Conservation (phyloP, 2,888 invertebrate species). For the Ornithoptera priamus region DNA sequence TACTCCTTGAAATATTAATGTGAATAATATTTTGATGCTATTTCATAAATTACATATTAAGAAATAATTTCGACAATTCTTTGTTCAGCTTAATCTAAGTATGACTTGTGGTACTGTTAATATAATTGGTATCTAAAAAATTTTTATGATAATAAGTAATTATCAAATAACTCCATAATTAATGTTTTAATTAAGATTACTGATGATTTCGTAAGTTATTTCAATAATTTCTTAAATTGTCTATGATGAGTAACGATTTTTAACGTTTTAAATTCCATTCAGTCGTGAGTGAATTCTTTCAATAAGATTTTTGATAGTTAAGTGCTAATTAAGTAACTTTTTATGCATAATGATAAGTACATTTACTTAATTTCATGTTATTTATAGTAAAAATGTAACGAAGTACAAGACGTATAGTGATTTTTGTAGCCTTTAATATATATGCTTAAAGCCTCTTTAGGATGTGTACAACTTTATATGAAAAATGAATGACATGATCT, state of each 20-base stretch:
- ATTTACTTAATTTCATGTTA: not conserved
- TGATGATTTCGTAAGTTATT: not conserved
- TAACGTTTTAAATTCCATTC: not conserved
- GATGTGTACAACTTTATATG: too few species aligned
- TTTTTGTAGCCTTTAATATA: not conserved
- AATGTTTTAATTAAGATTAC: slow-evolving; percentile 12
- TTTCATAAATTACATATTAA: too few species aligned
- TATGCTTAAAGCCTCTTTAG: not conserved
- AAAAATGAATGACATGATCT: too few species aligned
- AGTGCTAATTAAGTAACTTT: slow-evolving; percentile 1
- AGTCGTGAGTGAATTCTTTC: slow-evolving; percentile 7
- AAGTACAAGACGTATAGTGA: not conserved
- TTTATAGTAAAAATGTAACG: not conserved
- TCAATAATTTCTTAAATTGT: slow-evolving; percentile 9
- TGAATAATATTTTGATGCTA: too few species aligned
- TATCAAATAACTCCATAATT: slow-evolving; percentile 7
- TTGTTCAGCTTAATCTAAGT: slow-evolving; percentile 14
- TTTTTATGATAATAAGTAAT: not conserved
- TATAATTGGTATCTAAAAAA: not conserved
- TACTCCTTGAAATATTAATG: too few species aligned
- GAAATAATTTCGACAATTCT: not conserved
- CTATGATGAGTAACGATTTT: not conserved
- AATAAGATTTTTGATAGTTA: not conserved
- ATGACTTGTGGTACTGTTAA: not conserved
- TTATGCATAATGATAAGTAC: not conserved